These are phyloP conservation scores for Bos javanicus DNA, from an alignment of 2,113 vertebrate genomes.

Conservation along the genomic window DNA sequence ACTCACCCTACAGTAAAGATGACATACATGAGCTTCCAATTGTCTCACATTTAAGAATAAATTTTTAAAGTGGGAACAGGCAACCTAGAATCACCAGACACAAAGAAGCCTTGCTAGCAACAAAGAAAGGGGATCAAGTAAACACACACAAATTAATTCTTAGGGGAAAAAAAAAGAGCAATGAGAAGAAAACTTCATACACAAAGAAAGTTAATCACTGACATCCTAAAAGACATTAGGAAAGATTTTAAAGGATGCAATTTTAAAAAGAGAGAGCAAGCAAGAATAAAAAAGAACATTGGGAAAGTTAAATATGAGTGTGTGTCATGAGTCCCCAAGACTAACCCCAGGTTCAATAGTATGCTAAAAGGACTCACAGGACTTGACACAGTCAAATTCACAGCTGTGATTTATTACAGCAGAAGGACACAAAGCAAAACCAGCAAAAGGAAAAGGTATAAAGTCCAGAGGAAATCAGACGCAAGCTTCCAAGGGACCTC, in stretches of 20 bases:
- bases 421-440: constrained; percentile 18
- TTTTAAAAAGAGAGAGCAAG: constrained; percentile 14
- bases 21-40: neutral
- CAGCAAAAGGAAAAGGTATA: neutral
- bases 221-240: neutral
- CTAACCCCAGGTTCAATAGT: neutral
- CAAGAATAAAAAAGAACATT: neutral
- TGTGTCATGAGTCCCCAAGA: neutral
- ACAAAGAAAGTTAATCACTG: neutral
- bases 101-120: neutral
- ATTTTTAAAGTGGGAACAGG: constrained; percentile 25
- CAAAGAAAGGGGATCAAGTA: neutral
- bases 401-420: constrained; percentile 1
- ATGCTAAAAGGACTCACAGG: neutral
- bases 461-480: neutral
- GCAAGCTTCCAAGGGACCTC: neutral
- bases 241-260: neutral
- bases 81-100: neutral
- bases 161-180: neutral
- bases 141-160: neutral
- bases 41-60: neutral
- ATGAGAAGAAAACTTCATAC: neutral
- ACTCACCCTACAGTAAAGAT: neutral
- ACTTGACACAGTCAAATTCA: neutral
- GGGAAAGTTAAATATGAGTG: neutral